Percentiles rank a stretch among this genome's conserved stretches.
Conservation (phyloP, 2,797 vertebrate genomes). For the Hyperoplus immaculatus region DNA sequence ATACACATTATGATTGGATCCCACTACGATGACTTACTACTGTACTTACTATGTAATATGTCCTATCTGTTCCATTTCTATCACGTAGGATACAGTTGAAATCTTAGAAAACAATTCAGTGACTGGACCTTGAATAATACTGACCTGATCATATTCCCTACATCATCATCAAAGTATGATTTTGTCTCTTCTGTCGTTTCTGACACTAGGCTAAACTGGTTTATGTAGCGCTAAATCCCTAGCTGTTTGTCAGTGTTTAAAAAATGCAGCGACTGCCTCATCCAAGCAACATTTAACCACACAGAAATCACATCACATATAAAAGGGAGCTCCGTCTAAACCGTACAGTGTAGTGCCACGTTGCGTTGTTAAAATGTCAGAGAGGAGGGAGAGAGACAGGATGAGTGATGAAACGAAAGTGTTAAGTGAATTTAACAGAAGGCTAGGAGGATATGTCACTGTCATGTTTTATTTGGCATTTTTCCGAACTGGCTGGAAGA, state of each 20-base stretch:
- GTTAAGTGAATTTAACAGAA: conserved; percentile 42
- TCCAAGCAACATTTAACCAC: conserved; percentile 19
- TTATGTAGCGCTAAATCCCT: background rate
- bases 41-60: too few relatives aligned
- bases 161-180: background rate
- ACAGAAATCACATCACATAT: conserved; percentile 38
- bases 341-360: conserved; percentile 13
- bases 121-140: background rate
- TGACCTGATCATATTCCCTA: background rate
- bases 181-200: background rate
- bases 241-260: conserved; percentile 6
- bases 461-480: conserved; percentile 32
- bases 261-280: conserved; percentile 1
- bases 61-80: background rate
- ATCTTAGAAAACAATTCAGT: background rate
- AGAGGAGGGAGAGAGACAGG: conserved; percentile 24
- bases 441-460: conserved; percentile 43
- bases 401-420: conserved; percentile 57
- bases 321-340: conserved; percentile 28
- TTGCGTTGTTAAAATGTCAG: conserved; percentile 58
- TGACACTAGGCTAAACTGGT: background rate
- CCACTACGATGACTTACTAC: too few relatives aligned
- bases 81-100: background rate
- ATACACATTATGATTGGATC: too few relatives aligned
- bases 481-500: conserved; percentile 9